These are phyloP conservation scores for Hapalemur alaotrensis DNA, from an alignment of 2,797 vertebrate species.

Conservation along the genomic window DNA sequence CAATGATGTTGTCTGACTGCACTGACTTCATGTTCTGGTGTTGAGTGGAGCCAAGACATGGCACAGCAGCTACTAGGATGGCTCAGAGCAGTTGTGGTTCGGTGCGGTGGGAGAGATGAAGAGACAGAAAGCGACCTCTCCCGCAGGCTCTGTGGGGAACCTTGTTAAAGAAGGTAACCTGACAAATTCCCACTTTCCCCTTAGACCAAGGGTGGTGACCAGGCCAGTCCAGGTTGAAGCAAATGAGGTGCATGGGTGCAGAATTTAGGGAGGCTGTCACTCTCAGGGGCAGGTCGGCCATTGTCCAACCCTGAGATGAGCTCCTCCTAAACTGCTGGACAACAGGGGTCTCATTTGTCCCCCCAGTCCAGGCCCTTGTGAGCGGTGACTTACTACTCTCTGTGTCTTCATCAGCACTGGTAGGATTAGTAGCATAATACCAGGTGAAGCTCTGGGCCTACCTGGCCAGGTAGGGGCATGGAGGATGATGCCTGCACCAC, in stretches of 20 bases:
- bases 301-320: not conserved
- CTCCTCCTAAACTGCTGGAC: not conserved
- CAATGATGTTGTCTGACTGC: not conserved
- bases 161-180: not conserved
- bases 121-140: not conserved
- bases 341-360: fast-evolving
- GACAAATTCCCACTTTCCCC: not conserved
- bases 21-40: not conserved
- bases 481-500: not conserved
- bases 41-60: not conserved
- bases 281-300: not conserved
- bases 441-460: not conserved
- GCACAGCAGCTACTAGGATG: not conserved
- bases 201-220: not conserved
- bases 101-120: not conserved
- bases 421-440: not conserved
- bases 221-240: not conserved
- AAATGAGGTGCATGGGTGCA: not conserved
- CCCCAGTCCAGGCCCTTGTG: not conserved
- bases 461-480: not conserved
- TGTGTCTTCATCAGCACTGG: not conserved
- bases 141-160: not conserved
- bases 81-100: not conserved
- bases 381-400: too few species aligned
- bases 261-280: not conserved